A percentile compares a stretch with the other conserved stretches of the same genome.
These are phyloP conservation scores for Synanceia verrucosa DNA, from an alignment of 2,797 vertebrate species.

Conservation along the genomic window DNA sequence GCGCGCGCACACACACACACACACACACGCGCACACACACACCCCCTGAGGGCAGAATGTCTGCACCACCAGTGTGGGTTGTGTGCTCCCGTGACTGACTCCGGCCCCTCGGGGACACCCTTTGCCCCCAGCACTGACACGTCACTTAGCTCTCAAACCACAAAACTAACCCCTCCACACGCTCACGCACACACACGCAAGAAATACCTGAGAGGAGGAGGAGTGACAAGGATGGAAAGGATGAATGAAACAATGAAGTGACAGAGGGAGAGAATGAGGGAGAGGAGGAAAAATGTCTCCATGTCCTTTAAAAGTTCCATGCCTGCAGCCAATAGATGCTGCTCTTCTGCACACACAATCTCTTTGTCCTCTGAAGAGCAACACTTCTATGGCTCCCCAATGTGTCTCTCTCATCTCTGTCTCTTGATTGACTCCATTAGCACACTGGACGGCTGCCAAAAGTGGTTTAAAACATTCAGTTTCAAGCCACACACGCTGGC, in stretches of 20 bases:
- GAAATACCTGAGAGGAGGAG: slow-evolving; percentile 35
- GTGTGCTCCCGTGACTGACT: slow-evolving; percentile 76
- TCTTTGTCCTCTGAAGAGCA: slow-evolving; percentile 44
- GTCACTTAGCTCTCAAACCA: slow-evolving; percentile 73
- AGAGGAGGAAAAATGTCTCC: slow-evolving; percentile 9
- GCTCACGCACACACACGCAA: slow-evolving; percentile 20
- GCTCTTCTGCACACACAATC: slow-evolving; percentile 34
- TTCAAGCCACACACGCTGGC: neutral
- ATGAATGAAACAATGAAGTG: slow-evolving; percentile 14
- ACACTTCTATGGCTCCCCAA: slow-evolving; percentile 22
- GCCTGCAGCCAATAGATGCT: slow-evolving; percentile 40
- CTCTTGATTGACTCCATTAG: slow-evolving; percentile 42
- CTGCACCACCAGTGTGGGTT: slow-evolving; percentile 73
- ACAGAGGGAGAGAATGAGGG: slow-evolving; percentile 9
- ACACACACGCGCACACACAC: slow-evolving; percentile 32
- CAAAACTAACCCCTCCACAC: slow-evolving; percentile 49
- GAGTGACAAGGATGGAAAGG: neutral
- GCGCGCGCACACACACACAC: slow-evolving; percentile 23
- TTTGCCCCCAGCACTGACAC: slow-evolving; percentile 76
- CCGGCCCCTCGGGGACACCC: slow-evolving; percentile 62
- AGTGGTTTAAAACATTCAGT: slow-evolving; percentile 21
- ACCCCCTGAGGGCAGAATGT: slow-evolving; percentile 63
- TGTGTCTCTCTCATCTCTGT: slow-evolving; percentile 34
- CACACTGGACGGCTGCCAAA: slow-evolving; percentile 19
- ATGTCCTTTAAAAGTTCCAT: slow-evolving; percentile 47